Evolutionary conservation across 2,888 invertebrate genomes (phyloP).

Genomic region (Hemaris fuciformis): DNA sequence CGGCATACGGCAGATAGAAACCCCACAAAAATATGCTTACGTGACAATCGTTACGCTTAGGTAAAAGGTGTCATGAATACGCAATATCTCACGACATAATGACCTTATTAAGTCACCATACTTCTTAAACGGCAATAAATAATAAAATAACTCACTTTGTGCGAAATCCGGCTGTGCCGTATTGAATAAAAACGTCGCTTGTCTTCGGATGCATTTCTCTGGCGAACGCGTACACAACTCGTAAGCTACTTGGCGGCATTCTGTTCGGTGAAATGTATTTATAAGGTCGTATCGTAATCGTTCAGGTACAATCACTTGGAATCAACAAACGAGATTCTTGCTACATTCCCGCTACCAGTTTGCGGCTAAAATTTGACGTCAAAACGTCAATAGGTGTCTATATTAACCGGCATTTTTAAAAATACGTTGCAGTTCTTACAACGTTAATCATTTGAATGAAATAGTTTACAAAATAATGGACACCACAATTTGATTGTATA

Average conservation of each 20-base stretch:
- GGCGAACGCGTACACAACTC: slow-evolving; percentile 88
- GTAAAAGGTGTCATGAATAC: slow-evolving; percentile 45
- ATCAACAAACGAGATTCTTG: slow-evolving; percentile 71
- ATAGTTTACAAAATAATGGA: background rate
- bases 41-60: slow-evolving; percentile 42
- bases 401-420: slow-evolving; percentile 23
- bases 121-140: slow-evolving; percentile 31
- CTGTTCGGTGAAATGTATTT: slow-evolving; percentile 69
- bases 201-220: slow-evolving; percentile 89
- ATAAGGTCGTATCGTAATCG: slow-evolving; percentile 64
- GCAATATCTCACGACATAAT: slow-evolving; percentile 32
- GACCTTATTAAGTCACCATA: slow-evolving; percentile 35
- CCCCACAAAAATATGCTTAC: slow-evolving; percentile 40
- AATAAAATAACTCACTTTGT: slow-evolving; percentile 84
- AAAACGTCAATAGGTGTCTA: slow-evolving; percentile 39
- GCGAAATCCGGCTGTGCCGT: slow-evolving; percentile 93
- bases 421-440: background rate
- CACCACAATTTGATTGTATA: slow-evolving; percentile 1
- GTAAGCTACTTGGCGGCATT: slow-evolving; percentile 81
- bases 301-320: slow-evolving; percentile 73
- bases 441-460: background rate
- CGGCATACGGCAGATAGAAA: slow-evolving; percentile 16
- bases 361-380: slow-evolving; percentile 43
- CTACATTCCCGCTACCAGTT: slow-evolving; percentile 71
- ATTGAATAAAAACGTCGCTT: slow-evolving; percentile 84